phyloP scores from a whole-genome alignment of 1,140 invertebrate genomes.

The Hyposmocoma kahamanoa region DNA sequence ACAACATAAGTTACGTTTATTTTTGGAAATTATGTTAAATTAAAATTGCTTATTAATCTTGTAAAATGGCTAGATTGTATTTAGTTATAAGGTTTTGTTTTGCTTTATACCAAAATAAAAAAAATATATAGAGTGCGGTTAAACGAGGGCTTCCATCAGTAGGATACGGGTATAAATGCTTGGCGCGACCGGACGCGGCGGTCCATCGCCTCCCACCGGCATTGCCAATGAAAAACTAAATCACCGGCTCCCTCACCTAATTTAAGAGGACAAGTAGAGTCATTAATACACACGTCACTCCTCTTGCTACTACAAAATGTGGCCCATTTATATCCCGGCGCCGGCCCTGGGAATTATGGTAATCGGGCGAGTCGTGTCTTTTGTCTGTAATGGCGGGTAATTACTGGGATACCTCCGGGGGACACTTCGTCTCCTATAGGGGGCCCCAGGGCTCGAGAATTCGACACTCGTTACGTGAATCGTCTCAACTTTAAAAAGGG shows the following conservation, averaged over 20 bases:
- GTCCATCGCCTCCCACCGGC: constrained; percentile 23
- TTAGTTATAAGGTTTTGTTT: too few relatives aligned
- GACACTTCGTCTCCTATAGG: constrained; percentile 47
- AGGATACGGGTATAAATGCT: constrained; percentile 8
- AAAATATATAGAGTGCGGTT: constrained; percentile 25
- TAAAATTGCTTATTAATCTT: too few relatives aligned
- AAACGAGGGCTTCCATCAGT: constrained; percentile 28
- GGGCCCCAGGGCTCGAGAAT: constrained; percentile 48
- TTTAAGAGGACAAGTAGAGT: constrained; percentile 68
- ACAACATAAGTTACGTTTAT: too few relatives aligned
- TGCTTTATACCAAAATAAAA: too few relatives aligned
- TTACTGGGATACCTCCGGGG: constrained; percentile 61
- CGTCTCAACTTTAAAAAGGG: constrained; percentile 68
- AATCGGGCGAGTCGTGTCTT: constrained; percentile 68
- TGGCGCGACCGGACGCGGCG: constrained; percentile 9
- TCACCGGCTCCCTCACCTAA: constrained; percentile 64
- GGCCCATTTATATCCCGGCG: constrained; percentile 63
- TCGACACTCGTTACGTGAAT: constrained; percentile 70
- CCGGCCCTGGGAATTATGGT: constrained; percentile 66
- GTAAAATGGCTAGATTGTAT: too few relatives aligned
- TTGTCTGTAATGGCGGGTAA: constrained; percentile 71
- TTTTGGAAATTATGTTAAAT: too few relatives aligned
- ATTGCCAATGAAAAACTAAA: constrained; percentile 65
- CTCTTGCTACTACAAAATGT: constrained; percentile 67
- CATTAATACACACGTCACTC: constrained; percentile 71